A percentile compares a stretch with the other conserved stretches of the same genome.
phyloP scores from a whole-genome alignment of 2,888 invertebrate species.

The Tenthredo amoena region DNA sequence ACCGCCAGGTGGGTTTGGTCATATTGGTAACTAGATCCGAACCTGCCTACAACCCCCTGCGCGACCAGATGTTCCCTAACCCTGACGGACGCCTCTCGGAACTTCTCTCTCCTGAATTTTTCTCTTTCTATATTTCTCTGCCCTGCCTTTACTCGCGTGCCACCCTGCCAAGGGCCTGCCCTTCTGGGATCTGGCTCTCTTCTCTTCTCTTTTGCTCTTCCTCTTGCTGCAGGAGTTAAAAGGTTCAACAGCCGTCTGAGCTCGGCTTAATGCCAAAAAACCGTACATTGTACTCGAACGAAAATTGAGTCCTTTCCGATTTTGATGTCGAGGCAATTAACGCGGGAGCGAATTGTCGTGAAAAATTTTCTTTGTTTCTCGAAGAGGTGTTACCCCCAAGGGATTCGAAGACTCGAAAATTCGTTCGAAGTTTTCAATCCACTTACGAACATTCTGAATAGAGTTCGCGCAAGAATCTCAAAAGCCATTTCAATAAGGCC shows the following conservation, averaged over 20 bases:
- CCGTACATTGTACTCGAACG: not conserved
- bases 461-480: not conserved
- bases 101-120: not conserved
- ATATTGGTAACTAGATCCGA: constrained; percentile 67
- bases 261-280: not conserved
- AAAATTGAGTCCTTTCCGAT: not conserved
- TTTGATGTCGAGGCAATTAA: not conserved
- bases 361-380: not conserved
- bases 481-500: not conserved
- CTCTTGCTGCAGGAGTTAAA: not conserved
- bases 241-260: not conserved
- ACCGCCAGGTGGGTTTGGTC: constrained; percentile 68
- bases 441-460: not conserved
- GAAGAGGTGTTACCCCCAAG: not conserved
- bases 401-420: not conserved
- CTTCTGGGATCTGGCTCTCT: constrained; percentile 27
- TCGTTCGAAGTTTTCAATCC: not conserved
- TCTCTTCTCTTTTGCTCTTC: not conserved
- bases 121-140: constrained; percentile 56
- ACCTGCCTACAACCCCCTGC: constrained; percentile 49
- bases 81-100: constrained; percentile 1
- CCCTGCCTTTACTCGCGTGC: constrained; percentile 47
- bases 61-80: constrained; percentile 41
- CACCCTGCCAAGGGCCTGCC: constrained; percentile 47
- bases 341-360: not conserved